Percentiles rank a stretch among this genome's conserved stretches.
Evolutionary conservation across 2,888 invertebrate genomes (phyloP).

Genomic region (Steinernema carpocapsae): DNA sequence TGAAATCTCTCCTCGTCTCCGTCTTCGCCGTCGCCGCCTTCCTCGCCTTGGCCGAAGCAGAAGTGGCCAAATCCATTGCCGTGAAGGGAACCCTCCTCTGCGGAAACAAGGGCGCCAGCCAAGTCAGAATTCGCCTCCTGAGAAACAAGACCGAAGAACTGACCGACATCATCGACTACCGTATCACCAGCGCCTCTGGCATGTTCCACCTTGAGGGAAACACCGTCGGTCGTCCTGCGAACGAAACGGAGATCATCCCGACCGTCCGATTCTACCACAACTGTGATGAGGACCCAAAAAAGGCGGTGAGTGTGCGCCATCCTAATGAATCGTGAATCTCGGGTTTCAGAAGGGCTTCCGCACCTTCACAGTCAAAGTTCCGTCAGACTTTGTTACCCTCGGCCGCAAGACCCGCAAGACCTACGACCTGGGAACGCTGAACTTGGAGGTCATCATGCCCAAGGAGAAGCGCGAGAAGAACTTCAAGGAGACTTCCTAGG

Average conservation of each 20-base stretch:
- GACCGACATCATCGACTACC: conserved; percentile 40
- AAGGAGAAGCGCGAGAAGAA: conserved; percentile 36
- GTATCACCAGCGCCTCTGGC: conserved; percentile 38
- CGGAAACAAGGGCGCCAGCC: conserved; percentile 37
- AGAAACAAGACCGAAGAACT: conserved; percentile 33
- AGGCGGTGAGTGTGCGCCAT: conserved; percentile 29
- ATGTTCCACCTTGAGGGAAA: conserved; percentile 44
- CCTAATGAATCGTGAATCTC: not conserved
- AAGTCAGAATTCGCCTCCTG: conserved; percentile 38
- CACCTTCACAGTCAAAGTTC: conserved; percentile 9
- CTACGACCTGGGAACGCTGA: conserved; percentile 47
- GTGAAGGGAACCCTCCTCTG: conserved; percentile 43
- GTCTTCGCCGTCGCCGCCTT: conserved; percentile 3
- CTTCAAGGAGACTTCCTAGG: not conserved
- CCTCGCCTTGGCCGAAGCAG: conserved; percentile 12
- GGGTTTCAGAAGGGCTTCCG: conserved; percentile 15
- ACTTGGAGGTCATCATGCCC: conserved; percentile 46
- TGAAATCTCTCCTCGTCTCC: not conserved
- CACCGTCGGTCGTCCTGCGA: conserved; percentile 41
- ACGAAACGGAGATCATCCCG: conserved; percentile 41
- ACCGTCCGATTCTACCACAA: conserved; percentile 44
- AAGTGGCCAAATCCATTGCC: conserved; percentile 35
- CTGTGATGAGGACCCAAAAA: conserved; percentile 40
- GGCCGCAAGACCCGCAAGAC: conserved; percentile 44
- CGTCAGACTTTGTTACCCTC: conserved; percentile 38